Evolutionary conservation across 64 coral and sea anemone species (phyloP).

Genomic region (Stylophora pistillata): DNA sequence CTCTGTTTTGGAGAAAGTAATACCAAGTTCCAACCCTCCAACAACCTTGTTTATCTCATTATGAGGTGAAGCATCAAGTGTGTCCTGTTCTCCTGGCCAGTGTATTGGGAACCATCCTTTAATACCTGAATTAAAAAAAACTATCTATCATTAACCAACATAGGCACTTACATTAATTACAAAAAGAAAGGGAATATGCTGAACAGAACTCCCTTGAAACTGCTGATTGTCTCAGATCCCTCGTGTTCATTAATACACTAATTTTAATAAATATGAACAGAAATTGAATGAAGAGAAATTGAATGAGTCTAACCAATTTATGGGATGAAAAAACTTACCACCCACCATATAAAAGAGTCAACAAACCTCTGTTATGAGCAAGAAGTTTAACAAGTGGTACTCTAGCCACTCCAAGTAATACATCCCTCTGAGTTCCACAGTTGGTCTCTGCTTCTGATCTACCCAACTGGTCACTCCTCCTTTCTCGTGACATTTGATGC

Average conservation of each 20-base stretch:
- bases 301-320: neutral
- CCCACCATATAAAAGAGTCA: neutral
- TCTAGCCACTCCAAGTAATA: constrained; percentile 71
- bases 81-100: neutral
- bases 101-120: constrained; percentile 65
- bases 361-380: constrained; percentile 80
- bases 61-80: neutral
- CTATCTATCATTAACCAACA: neutral
- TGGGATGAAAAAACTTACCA: no score
- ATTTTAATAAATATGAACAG: neutral
- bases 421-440: constrained; percentile 22
- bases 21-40: constrained; percentile 84
- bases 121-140: constrained; percentile 34
- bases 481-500: constrained; percentile 76
- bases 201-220: no score
- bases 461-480: constrained; percentile 13
- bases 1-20: constrained; percentile 71
- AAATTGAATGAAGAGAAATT: neutral
- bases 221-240: no score
- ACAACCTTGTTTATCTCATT: constrained; percentile 14
- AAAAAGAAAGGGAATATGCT: neutral
- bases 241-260: no score
- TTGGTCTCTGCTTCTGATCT: neutral
- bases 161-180: neutral
- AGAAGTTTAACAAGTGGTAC: constrained; percentile 78